phyloP scores from a whole-genome alignment of 2,888 invertebrate species.

The Sarcophaga subvicina region DNA sequence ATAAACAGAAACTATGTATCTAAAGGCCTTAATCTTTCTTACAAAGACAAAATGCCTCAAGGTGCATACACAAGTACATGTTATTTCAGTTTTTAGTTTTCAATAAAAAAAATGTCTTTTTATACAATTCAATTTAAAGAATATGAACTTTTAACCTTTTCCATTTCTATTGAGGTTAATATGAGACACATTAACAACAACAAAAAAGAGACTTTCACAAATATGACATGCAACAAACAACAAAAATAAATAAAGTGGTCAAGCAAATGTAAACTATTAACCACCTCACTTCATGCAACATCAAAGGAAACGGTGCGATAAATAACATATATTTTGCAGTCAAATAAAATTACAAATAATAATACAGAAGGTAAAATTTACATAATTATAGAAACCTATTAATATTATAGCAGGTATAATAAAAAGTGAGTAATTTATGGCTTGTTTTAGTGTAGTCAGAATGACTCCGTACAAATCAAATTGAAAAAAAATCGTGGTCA shows the following conservation, averaged over 20 bases:
- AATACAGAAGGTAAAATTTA: too few species aligned
- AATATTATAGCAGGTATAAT: too few species aligned
- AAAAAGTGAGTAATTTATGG: too few species aligned
- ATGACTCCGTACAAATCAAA: too few species aligned
- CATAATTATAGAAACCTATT: too few species aligned
- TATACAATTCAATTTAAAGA: neutral
- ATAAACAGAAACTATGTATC: too few species aligned
- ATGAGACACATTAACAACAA: neutral
- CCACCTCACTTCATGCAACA: neutral
- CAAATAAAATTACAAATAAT: neutral
- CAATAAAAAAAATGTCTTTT: neutral
- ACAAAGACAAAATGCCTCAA: too few species aligned
- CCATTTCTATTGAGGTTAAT: neutral
- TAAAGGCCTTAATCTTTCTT: too few species aligned
- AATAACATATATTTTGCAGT: conserved; percentile 2
- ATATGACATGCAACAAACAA: conserved; percentile 9
- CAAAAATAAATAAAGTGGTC: neutral
- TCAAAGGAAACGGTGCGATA: neutral
- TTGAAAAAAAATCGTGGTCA: too few species aligned
- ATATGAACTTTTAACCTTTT: neutral
- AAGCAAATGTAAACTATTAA: neutral
- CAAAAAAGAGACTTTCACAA: neutral
- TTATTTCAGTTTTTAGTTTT: neutral
- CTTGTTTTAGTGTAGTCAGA: too few species aligned
- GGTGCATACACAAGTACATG: too few species aligned